Percentiles rank a stretch among this genome's conserved stretches.
Conservation (phyloP, 2,113 vertebrate species). For the Grallaria varia region DNA sequence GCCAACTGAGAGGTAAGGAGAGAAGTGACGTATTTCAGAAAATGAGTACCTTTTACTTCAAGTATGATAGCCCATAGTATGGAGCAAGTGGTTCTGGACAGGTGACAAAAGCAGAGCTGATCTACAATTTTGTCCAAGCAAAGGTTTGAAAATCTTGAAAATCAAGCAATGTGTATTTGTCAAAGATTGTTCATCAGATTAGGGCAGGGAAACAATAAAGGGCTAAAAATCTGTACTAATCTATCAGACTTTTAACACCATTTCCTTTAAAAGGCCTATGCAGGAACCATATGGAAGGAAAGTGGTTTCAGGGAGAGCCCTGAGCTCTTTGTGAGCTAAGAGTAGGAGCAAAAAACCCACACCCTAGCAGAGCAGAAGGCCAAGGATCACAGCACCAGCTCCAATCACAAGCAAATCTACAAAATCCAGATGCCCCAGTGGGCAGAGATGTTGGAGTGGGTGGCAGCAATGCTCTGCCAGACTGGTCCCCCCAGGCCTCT, state of each 20-base stretch:
- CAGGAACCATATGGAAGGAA: neutral
- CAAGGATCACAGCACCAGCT: neutral
- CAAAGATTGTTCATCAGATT: neutral
- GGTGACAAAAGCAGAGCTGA: neutral
- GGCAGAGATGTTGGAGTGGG: accelerated
- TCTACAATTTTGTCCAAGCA: neutral
- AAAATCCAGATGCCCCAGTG: accelerated
- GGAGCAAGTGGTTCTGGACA: accelerated
- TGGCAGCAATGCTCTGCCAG: neutral
- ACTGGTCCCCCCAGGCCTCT: neutral
- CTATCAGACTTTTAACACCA: neutral
- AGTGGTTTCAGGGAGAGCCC: neutral
- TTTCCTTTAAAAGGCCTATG: neutral
- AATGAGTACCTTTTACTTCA: neutral
- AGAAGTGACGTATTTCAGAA: neutral
- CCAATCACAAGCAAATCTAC: neutral
- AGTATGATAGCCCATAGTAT: neutral
- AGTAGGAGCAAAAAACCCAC: neutral
- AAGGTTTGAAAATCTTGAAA: neutral
- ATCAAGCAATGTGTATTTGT: neutral
- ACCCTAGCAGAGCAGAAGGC: neutral
- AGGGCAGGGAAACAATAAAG: neutral
- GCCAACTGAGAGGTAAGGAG: neutral
- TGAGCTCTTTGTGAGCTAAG: neutral
- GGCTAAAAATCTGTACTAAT: neutral